Base-by-base conservation (phyloP, 2,888 invertebrate genomes). In the Dynastes grantii region DNA sequence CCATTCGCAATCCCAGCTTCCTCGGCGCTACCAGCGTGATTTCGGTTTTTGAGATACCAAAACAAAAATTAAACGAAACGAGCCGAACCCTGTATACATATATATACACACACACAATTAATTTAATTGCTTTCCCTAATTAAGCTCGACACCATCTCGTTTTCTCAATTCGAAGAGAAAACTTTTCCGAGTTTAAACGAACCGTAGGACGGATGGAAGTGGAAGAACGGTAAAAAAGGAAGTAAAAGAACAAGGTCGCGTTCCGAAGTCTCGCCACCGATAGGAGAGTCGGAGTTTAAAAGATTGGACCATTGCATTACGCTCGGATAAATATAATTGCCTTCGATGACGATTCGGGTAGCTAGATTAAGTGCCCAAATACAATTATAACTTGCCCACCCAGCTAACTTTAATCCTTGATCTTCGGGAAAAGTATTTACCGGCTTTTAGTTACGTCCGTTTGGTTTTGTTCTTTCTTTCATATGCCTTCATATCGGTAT, bases 281-380 rank as follows among this genome's bases (percentile, higher is more conserved):
- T 45, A 11, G 45, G 45, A 45, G 45, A 45, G 45, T 45, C 45
- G 11, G 11, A 63, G 63, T 64, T 75, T 75, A 75, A 75, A 75
- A 75, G 75, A 75, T 75, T 49, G 37, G 45, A 55, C 58, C 73
- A 40, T 45, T 11, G 45, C 11, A 45, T 45, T 58, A 61, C 75
- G 75, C 16, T 75, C 49, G 61, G 75, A 75, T 75, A 75, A 75
- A 75, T 75, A 75, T 75, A 75, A 75, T 75, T 51, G 64, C 22
- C 64, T 75, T 40, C 51, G 75, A 75, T 64, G 49, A 75, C 61
- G 40, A n/a, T 45, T 27, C 49, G 70, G 9, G 70, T 27, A 45
- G 13, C 75, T 51, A 51, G 68, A 68, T 68, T 68, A 68, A 68
- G 75, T 75, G 63, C 49, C 37, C 63, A 61, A 64, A 61, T 27